Conservation (phyloP, 2,888 invertebrate species). For the Ellobium chinense region DNA sequence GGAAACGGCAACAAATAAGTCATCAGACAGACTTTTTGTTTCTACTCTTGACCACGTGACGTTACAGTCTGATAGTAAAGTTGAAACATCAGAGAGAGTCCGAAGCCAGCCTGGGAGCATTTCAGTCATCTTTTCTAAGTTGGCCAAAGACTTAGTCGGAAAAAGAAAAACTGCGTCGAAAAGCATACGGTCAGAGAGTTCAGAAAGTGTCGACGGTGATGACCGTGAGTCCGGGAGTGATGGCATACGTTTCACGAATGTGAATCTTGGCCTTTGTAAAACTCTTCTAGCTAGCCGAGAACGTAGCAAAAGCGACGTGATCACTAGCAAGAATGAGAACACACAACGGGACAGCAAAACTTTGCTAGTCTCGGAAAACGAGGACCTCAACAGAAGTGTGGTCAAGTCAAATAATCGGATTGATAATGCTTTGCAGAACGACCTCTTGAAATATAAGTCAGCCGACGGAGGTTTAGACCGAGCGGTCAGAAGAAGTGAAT, state of each 20-base stretch:
- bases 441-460: not conserved
- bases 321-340: not conserved
- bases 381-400: too few species aligned
- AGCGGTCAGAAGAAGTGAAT: not conserved
- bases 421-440: not conserved
- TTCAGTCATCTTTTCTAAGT: not conserved
- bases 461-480: not conserved
- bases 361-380: not conserved
- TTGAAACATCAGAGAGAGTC: not conserved
- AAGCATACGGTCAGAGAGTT: not conserved
- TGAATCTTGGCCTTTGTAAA: not conserved
- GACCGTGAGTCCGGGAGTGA: not conserved
- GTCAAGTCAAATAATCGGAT: too few species aligned
- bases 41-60: too few species aligned
- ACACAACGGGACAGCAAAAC: not conserved
- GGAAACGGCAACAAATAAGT: not conserved
- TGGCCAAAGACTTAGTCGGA: not conserved
- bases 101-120: not conserved
- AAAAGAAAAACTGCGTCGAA: not conserved
- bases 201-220: not conserved
- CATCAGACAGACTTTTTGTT: not conserved
- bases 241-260: not conserved
- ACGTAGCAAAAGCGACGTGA: not conserved
- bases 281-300: not conserved
- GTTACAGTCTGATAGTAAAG: too few species aligned